phyloP scores from a whole-genome alignment of 2,888 invertebrate species.

The Nemotelus pantherinus region DNA sequence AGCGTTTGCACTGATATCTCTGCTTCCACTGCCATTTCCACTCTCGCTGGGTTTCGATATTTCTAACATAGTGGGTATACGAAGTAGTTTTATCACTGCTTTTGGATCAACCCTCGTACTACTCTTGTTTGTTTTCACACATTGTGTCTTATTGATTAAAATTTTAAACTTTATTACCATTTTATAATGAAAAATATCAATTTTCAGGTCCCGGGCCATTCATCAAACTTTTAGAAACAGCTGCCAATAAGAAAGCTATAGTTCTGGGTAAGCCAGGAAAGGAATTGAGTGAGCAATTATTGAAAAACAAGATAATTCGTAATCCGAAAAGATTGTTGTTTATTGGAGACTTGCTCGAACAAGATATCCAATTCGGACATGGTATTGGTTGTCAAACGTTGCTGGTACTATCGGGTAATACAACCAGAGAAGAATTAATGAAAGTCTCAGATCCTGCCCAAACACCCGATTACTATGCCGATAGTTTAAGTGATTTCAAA shows the following conservation, averaged over 20 bases:
- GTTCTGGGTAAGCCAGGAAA: constrained; percentile 66
- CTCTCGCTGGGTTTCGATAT: too few species aligned
- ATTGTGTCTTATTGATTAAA: too few species aligned
- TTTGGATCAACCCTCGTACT: too few species aligned
- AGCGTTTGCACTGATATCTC: too few species aligned
- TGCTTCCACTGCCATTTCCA: too few species aligned
- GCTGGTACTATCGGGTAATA: constrained; percentile 71
- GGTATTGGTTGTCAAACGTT: constrained; percentile 77
- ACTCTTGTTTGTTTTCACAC: too few species aligned
- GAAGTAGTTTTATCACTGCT: too few species aligned
- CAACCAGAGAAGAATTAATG: constrained; percentile 45
- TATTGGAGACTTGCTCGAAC: constrained; percentile 87
- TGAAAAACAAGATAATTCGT: constrained; percentile 61
- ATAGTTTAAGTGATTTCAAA: constrained; percentile 58
- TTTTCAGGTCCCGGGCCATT: constrained; percentile 61
- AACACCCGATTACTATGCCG: constrained; percentile 60
- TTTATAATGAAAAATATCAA: too few species aligned
- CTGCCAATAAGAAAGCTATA: constrained; percentile 59
- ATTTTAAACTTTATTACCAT: too few species aligned
- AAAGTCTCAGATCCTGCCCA: constrained; percentile 52
- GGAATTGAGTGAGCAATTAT: constrained; percentile 58
- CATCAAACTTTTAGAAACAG: constrained; percentile 60
- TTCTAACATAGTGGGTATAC: too few species aligned
- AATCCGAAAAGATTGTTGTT: constrained; percentile 77
- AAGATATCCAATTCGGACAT: constrained; percentile 81